A percentile compares a stretch with the other conserved stretches of the same genome.
These are phyloP conservation scores for Trididemnum clinides DNA, from an alignment of 23 tunicate species.

Conservation along the genomic window DNA sequence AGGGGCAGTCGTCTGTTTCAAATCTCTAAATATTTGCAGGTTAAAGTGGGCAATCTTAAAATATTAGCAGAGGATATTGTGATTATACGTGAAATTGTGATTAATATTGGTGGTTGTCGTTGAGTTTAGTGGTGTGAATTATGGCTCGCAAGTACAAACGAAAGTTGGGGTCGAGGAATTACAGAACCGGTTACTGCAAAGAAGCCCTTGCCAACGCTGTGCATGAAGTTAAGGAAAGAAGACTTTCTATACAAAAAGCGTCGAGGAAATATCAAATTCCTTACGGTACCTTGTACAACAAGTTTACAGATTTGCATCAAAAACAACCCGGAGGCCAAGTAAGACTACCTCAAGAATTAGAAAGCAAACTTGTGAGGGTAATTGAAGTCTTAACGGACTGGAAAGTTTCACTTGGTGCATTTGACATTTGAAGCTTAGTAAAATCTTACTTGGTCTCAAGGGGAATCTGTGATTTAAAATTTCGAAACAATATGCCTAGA, in stretches of 20 bases:
- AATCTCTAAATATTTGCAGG: too few species aligned
- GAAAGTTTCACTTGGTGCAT: not conserved
- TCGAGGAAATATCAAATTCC: not conserved
- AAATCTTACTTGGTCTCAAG: not conserved
- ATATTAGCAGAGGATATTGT: too few species aligned
- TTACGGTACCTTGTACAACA: not conserved
- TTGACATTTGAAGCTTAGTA: not conserved
- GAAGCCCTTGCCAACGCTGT: not conserved
- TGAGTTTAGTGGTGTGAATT: too few species aligned
- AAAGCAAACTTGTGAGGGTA: not conserved
- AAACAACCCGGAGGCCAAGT: not conserved
- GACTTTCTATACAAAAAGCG: not conserved
- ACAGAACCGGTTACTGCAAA: not conserved
- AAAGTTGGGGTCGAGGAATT: not conserved
- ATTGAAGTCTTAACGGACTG: not conserved
- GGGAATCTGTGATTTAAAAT: not conserved
- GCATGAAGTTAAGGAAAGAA: not conserved
- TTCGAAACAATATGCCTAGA: not conserved
- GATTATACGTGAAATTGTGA: too few species aligned
- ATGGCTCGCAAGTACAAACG: not conserved
- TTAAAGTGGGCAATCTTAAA: too few species aligned
- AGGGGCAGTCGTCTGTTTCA: too few species aligned
- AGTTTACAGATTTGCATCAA: not conserved
- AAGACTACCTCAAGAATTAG: not conserved
- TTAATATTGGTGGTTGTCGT: too few species aligned